These are phyloP conservation scores for Phaethornis superciliosus DNA, from an alignment of 2,113 vertebrate species.

Conservation along the genomic window DNA sequence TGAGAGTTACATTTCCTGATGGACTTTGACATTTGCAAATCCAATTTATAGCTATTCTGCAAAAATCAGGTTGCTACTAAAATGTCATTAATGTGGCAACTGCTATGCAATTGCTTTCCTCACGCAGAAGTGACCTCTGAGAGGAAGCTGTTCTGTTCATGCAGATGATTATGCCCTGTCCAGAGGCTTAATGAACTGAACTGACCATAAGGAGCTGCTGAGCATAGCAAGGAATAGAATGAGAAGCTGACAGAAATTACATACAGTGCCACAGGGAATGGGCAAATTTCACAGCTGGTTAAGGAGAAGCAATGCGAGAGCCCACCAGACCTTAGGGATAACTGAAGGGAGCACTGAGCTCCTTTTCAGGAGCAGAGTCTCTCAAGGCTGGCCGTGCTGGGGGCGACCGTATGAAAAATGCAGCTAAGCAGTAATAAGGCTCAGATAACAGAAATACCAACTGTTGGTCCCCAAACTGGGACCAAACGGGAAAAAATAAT, in stretches of 20 bases:
- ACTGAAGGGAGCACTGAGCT: not conserved
- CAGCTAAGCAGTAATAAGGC: not conserved
- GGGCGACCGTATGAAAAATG: fast-evolving
- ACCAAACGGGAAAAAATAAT: not conserved
- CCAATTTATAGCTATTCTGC: not conserved
- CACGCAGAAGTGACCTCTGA: not conserved
- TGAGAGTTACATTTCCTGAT: not conserved
- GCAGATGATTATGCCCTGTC: not conserved
- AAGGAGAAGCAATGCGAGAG: not conserved
- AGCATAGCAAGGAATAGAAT: not conserved
- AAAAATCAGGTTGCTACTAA: not conserved
- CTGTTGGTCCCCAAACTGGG: not conserved
- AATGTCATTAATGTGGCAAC: not conserved
- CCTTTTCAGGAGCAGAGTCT: not conserved
- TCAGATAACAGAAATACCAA: not conserved
- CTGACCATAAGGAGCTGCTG: not conserved
- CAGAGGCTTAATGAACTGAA: not conserved
- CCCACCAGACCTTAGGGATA: not conserved
- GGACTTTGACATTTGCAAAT: slow-evolving; percentile 24
- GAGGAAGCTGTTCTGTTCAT: not conserved
- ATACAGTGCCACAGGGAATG: not conserved
- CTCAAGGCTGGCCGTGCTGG: not conserved
- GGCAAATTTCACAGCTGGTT: not conserved
- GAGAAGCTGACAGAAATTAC: not conserved
- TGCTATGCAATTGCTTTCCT: not conserved